Conservation (phyloP, 2,888 invertebrate genomes). For the Drosophila mimica region DNA sequence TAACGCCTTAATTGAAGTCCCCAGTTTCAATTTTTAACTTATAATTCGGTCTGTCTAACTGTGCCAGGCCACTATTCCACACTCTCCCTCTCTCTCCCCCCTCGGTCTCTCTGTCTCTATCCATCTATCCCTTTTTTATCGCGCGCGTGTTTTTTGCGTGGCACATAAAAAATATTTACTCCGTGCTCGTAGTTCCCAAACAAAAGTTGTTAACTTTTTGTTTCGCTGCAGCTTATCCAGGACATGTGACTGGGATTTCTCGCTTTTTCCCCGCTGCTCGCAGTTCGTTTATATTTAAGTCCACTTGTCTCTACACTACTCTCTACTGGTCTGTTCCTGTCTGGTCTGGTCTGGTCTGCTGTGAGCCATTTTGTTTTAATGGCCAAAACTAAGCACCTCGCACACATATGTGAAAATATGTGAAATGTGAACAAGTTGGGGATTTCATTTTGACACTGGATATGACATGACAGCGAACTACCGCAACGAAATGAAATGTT, state of each 20-base stretch:
- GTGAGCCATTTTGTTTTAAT: constrained; percentile 53
- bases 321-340: constrained; percentile 1
- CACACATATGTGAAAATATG: constrained; percentile 42
- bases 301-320: not conserved
- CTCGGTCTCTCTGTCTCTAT: not conserved
- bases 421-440: constrained; percentile 46
- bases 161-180: constrained; percentile 50
- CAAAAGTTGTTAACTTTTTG: constrained; percentile 61
- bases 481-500: constrained; percentile 36
- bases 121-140: not conserved
- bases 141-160: constrained; percentile 12
- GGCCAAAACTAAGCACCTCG: constrained; percentile 49
- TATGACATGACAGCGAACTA: constrained; percentile 20
- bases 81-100: not conserved
- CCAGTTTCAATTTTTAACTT: constrained; percentile 61
- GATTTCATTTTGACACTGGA: constrained; percentile 63
- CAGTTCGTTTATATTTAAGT: constrained; percentile 10
- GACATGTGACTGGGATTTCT: constrained; percentile 44
- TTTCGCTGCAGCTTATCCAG: constrained; percentile 32
- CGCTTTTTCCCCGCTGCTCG: not conserved
- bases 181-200: constrained; percentile 35
- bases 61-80: not conserved
- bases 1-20: constrained; percentile 64
- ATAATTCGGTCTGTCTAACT: constrained; percentile 23
- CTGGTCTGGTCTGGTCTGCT: constrained; percentile 17